Evolutionary conservation across 1,140 invertebrate genomes (phyloP).

Genomic region (Cecropterus lyciades): DNA sequence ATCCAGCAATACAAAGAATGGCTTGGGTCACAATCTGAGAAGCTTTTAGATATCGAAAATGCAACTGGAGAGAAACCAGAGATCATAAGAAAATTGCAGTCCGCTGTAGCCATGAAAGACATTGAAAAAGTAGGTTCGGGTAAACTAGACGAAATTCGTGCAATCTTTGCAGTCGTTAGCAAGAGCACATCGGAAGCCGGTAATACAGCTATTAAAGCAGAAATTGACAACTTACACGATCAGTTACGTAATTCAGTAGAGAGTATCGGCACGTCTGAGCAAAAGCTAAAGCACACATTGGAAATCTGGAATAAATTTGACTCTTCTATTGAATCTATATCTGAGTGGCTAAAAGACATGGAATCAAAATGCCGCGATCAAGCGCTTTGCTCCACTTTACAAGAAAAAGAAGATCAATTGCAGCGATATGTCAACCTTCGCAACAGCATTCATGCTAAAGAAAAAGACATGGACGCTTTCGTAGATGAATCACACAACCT

Average conservation of each 20-base stretch:
- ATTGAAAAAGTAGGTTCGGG: conserved; percentile 89
- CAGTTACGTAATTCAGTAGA: conserved; percentile 87
- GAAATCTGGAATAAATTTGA: conserved; percentile 96
- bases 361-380: conserved; percentile 94
- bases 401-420: conserved; percentile 92
- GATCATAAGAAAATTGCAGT: conserved; percentile 89
- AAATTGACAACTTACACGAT: conserved; percentile 89
- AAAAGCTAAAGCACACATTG: conserved; percentile 89
- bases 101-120: conserved; percentile 88
- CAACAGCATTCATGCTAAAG: conserved; percentile 90
- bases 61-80: conserved; percentile 92
- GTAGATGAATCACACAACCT: conserved; percentile 95
- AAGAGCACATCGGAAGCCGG: conserved; percentile 93
- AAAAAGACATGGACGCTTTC: conserved; percentile 94
- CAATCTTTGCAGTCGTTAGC: conserved; percentile 88
- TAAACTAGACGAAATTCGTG: conserved; percentile 88
- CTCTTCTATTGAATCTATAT: conserved; percentile 89
- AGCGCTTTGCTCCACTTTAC: conserved; percentile 90
- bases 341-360: conserved; percentile 93
- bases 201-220: conserved; percentile 89
- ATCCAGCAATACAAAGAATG: conserved; percentile 92
- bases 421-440: conserved; percentile 89
- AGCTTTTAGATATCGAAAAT: conserved; percentile 91
- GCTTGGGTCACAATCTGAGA: conserved; percentile 90
- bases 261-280: conserved; percentile 87